Evolutionary conservation across 2,888 invertebrate species (phyloP).

Genomic region (Ceraclea dissimilis): DNA sequence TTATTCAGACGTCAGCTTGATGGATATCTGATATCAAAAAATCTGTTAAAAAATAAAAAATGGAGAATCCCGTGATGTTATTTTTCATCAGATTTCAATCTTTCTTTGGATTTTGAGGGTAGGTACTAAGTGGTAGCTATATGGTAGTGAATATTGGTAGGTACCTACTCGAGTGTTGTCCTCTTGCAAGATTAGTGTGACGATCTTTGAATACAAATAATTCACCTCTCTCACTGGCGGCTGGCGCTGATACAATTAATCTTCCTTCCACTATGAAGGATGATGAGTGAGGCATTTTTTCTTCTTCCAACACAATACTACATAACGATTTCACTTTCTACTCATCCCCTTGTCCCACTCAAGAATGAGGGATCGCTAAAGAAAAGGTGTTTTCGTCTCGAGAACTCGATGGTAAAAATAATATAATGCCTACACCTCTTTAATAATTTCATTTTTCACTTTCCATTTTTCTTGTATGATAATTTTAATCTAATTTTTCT

Average conservation of each 20-base stretch:
- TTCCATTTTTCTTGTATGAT: slow-evolving; percentile 25
- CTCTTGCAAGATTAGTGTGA: no score
- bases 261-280: slow-evolving; percentile 35
- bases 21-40: no score
- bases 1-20: no score
- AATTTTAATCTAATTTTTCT: slow-evolving; percentile 27
- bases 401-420: slow-evolving; percentile 39
- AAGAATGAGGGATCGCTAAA: slow-evolving; percentile 28
- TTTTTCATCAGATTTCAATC: no score
- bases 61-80: no score
- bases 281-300: slow-evolving; percentile 25
- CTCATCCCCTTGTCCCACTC: slow-evolving; percentile 28
- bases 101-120: no score
- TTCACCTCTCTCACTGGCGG: background rate
- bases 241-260: slow-evolving; percentile 35
- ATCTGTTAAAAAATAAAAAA: no score
- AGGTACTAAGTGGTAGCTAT: no score
- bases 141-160: no score
- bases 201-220: background rate
- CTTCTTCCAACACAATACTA: slow-evolving; percentile 23
- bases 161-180: no score
- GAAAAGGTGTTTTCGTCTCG: slow-evolving; percentile 52
- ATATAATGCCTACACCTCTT: slow-evolving; percentile 31
- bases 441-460: slow-evolving; percentile 26
- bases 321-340: slow-evolving; percentile 20